Percentiles rank a stretch among this genome's conserved stretches.
phyloP scores from a whole-genome alignment of 1,140 invertebrate species.

The Temnothorax longispinosus region DNA sequence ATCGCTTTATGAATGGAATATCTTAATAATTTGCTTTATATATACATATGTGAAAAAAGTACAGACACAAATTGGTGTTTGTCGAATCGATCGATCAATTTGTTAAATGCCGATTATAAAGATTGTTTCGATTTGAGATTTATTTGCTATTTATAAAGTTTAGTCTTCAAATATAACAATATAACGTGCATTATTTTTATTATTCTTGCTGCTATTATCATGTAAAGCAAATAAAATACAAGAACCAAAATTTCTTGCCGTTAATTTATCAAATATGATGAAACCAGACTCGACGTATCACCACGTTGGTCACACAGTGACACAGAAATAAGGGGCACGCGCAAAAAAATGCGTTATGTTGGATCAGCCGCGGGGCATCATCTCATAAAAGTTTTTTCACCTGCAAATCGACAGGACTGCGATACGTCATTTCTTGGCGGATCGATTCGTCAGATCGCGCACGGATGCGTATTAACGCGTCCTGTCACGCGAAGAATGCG shows the following conservation, averaged over 20 bases:
- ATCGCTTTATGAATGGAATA: conserved; percentile 51
- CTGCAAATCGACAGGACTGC: conserved; percentile 67
- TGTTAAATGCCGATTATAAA: not conserved
- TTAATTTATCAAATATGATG: not conserved
- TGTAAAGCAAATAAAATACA: not conserved
- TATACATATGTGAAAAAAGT: not conserved
- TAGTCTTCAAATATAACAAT: not conserved
- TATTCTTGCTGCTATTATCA: not conserved
- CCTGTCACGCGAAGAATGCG: conserved; percentile 71
- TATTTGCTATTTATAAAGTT: not conserved
- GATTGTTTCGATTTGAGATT: not conserved
- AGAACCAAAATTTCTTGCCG: not conserved
- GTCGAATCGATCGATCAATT: not conserved
- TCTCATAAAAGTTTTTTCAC: conserved; percentile 68
- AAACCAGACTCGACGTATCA: not conserved
- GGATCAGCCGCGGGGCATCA: conserved; percentile 49
- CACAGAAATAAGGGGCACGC: conserved; percentile 26
- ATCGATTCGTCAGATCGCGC: conserved; percentile 48
- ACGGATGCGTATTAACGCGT: conserved; percentile 66
- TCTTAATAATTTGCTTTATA: conserved; percentile 13
- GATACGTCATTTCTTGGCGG: conserved; percentile 73
- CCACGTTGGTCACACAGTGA: conserved; percentile 2
- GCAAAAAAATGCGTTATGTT: conserved; percentile 63
- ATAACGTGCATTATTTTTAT: not conserved
- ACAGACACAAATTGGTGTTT: not conserved